These are phyloP conservation scores for Microcebus ravelobensis DNA, from an alignment of 2,113 vertebrate species.

Conservation along the genomic window DNA sequence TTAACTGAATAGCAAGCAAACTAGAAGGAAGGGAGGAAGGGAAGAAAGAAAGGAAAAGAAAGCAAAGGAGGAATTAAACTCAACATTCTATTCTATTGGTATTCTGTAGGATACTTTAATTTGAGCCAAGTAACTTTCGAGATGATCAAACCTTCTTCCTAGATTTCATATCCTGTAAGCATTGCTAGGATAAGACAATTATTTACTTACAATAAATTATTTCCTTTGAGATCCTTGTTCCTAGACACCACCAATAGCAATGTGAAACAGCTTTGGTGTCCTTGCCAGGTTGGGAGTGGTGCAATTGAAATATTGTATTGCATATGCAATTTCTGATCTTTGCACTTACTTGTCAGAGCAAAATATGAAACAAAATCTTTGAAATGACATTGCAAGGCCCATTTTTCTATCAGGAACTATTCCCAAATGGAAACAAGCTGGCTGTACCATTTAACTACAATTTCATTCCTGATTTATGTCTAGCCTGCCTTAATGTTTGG, in stretches of 20 bases:
- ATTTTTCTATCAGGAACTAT: constrained; percentile 68
- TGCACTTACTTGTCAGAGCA: constrained; percentile 57
- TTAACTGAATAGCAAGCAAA: constrained; percentile 77
- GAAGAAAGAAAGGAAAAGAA: not conserved
- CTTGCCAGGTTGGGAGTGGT: constrained; percentile 16
- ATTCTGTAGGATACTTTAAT: constrained; percentile 61
- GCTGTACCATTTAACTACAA: constrained; percentile 36
- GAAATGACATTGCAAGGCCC: constrained; percentile 59
- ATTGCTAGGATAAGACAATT: constrained; percentile 76
- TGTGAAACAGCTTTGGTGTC: constrained; percentile 51
- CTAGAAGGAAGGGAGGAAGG: constrained; percentile 29
- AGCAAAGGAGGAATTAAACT: constrained; percentile 72
- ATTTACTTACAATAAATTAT: constrained; percentile 76
- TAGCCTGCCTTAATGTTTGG: constrained; percentile 28
- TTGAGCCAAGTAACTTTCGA: constrained; percentile 71
- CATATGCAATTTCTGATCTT: constrained; percentile 50
- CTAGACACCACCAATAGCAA: constrained; percentile 72
- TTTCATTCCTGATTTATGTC: constrained; percentile 64
- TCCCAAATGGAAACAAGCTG: constrained; percentile 69
- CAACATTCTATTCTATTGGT: constrained; percentile 57
- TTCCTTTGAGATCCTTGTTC: constrained; percentile 45
- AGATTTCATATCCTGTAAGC: constrained; percentile 71
- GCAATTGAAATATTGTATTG: constrained; percentile 18
- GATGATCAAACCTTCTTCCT: constrained; percentile 72
- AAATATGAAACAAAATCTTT: constrained; percentile 54